phyloP scores from a whole-genome alignment of 2,888 invertebrate species.

The Biston betularia region DNA sequence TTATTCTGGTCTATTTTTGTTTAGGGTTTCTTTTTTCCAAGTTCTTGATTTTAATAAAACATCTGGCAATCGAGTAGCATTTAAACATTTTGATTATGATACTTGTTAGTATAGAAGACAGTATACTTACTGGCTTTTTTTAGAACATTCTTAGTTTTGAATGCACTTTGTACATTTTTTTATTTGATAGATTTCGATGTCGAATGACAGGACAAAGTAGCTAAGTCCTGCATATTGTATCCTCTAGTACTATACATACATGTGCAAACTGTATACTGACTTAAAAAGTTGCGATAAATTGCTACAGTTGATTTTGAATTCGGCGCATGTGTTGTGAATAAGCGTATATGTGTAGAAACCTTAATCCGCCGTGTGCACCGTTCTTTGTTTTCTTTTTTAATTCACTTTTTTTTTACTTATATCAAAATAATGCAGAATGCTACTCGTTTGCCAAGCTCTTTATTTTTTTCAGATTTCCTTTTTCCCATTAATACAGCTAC shows the following conservation, averaged over 20 bases:
- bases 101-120: neutral
- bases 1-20: constrained; percentile 30
- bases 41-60: constrained; percentile 16
- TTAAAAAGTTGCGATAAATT: too few relatives aligned
- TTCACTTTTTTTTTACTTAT: neutral
- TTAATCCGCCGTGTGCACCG: neutral
- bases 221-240: too few relatives aligned
- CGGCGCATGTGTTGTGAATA: too few relatives aligned
- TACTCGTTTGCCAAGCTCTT: constrained; percentile 33
- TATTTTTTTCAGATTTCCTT: constrained; percentile 53
- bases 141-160: too few relatives aligned
- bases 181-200: too few relatives aligned
- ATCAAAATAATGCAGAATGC: neutral
- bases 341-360: neutral
- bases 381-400: neutral
- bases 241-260: too few relatives aligned
- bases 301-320: too few relatives aligned
- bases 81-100: neutral
- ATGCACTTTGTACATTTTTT: too few relatives aligned
- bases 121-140: too few relatives aligned
- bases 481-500: constrained; percentile 39
- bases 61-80: constrained; percentile 21
- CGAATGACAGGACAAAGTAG: too few relatives aligned
- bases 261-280: too few relatives aligned
- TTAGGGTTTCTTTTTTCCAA: constrained; percentile 1